Evolutionary conservation across 2,113 vertebrate genomes (phyloP).

Genomic region (Vimba vimba): DNA sequence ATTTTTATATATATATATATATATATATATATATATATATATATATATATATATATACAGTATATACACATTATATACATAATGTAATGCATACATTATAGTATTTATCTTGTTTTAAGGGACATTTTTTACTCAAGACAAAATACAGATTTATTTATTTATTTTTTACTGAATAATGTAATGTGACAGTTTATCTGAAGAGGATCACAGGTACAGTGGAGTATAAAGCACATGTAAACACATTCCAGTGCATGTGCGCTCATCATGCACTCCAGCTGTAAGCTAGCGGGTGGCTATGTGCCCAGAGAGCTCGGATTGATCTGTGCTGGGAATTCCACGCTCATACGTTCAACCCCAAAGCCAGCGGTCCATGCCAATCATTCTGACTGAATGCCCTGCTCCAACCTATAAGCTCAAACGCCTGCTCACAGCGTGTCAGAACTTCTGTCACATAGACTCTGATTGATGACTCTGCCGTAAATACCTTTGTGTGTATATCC

Average conservation of each 20-base stretch:
- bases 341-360: conserved; percentile 14
- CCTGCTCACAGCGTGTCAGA: conserved; percentile 11
- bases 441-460: conserved; percentile 11
- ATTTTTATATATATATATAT: too few relatives aligned
- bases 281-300: conserved; percentile 5
- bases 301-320: conserved; percentile 17
- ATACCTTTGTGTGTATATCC: conserved; percentile 12
- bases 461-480: conserved; percentile 12
- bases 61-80: too few relatives aligned
- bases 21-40: too few relatives aligned
- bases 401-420: background rate
- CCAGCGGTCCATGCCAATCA: conserved; percentile 43
- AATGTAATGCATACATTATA: too few relatives aligned
- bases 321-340: conserved; percentile 37
- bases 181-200: background rate
- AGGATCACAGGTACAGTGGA: conserved; percentile 27
- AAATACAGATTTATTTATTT: too few relatives aligned
- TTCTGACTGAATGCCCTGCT: background rate
- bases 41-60: too few relatives aligned
- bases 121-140: too few relatives aligned
- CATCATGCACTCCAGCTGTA: conserved; percentile 14
- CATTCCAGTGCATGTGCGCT: conserved; percentile 35
- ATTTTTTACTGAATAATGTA: background rate
- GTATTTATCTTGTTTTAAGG: background rate
- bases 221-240: conserved; percentile 42